Conservation (phyloP, 2,888 invertebrate genomes). For the Cheilosia grossa region DNA sequence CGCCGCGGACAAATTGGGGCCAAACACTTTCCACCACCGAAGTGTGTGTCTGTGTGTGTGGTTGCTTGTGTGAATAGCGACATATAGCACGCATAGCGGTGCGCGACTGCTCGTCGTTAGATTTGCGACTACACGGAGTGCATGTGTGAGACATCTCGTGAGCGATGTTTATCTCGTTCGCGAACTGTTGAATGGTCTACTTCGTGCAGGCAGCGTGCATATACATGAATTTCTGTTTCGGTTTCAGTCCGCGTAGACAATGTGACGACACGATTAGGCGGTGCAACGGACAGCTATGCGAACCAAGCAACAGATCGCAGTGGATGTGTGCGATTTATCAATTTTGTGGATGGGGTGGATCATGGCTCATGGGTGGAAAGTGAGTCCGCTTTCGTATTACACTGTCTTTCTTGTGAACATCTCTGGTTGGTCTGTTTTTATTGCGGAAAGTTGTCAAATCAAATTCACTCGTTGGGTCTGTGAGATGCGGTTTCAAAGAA, state of each 20-base stretch:
- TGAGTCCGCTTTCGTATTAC: too few relatives aligned
- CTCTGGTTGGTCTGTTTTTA: too few relatives aligned
- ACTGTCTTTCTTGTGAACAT: too few relatives aligned
- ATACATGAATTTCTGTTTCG: neutral
- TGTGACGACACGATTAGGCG: slow-evolving; percentile 24
- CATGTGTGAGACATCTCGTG: slow-evolving; percentile 29
- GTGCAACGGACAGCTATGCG: neutral
- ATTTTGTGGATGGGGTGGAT: neutral
- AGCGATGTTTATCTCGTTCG: slow-evolving; percentile 51
- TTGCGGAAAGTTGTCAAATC: too few relatives aligned
- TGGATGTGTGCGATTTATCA: neutral
- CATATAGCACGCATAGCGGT: slow-evolving; percentile 53
- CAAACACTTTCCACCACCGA: slow-evolving; percentile 31
- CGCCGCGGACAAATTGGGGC: slow-evolving; percentile 59
- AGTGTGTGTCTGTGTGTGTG: slow-evolving; percentile 37
- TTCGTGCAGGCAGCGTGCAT: slow-evolving; percentile 21
- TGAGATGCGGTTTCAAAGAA: too few relatives aligned
- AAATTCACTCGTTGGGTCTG: too few relatives aligned
- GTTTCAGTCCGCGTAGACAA: slow-evolving; percentile 39
- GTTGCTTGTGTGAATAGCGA: slow-evolving; percentile 58
- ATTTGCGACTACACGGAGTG: neutral
- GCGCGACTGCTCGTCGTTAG: slow-evolving; percentile 1
- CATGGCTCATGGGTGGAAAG: too few relatives aligned
- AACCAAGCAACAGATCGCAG: neutral
- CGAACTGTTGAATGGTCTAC: slow-evolving; percentile 40